Base-by-base conservation (phyloP, 2,113 vertebrate species). In the Pimephales promelas region DNA sequence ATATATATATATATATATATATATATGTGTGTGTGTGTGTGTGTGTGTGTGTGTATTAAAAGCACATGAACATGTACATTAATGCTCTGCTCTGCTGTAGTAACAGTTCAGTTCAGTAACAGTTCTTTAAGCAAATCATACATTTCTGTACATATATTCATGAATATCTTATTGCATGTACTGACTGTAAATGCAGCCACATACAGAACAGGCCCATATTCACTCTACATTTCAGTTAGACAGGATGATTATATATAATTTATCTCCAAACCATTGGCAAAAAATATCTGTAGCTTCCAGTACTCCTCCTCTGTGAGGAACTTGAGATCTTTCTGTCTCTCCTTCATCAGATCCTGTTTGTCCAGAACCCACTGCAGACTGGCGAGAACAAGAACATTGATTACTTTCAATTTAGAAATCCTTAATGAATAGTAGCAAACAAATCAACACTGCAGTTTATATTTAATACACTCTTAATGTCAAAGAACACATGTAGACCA, bases 361-460 rank as follows among this genome's bases (percentile, higher is more conserved):
- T 99, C 98, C 95, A 99, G 95, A 90, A 99, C 98, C 98, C 98
- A 99, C 93, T 99, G 98, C 85, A 99, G 95, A 91, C 98, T 99
- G 85, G 62, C n/a, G 16, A 57, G n/a, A 34, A 57, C 34, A 59
- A 36, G 18, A 6, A 81, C 10, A 68, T 20, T 6, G 36, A 18
- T 57, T 31, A 57, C 22, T 77, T 56, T 22, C 10, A 40, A 40
- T 14, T n/a, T 3, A 77, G 31, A 74, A 52, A 28, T 16, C 71
- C 28, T 74, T 3, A 47, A 52, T 18, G 0, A 26, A 52, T 16
- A 47, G 1, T 7, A 18, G 28, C 26, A 20, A 16, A 74, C 13
- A 28, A 10, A 49, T 18, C 10, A 71, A 71, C 43, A 40, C 34
- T 68, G 2, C 20, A 36, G 9, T 68, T 18, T 22, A 68, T 5